phyloP scores from a whole-genome alignment of 2,888 invertebrate species.

The Lymantria dispar region DNA sequence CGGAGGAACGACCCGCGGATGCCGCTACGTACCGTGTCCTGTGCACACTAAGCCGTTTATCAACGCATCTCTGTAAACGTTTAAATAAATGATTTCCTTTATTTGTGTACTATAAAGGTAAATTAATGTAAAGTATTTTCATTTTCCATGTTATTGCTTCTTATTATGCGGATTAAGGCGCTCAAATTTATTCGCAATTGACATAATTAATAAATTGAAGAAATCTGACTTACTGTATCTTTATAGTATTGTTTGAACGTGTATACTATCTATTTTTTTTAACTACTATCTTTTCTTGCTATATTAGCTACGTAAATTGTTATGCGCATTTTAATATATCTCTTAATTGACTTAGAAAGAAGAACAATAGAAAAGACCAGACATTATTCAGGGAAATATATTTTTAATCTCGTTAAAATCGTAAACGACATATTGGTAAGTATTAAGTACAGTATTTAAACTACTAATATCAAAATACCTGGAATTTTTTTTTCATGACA shows the following conservation, averaged over 20 bases:
- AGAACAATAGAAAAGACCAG: background rate
- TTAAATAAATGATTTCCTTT: constrained; percentile 51
- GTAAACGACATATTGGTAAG: constrained; percentile 15
- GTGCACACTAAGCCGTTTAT: constrained; percentile 6
- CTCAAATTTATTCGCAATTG: no score
- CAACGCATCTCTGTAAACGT: constrained; percentile 20
- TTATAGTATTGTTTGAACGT: no score
- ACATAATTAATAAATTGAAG: no score
- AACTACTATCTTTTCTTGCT: no score
- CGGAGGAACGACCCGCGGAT: constrained; percentile 38
- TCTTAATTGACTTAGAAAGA: background rate
- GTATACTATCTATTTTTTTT: no score
- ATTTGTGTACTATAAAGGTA: constrained; percentile 19
- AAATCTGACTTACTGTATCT: no score
- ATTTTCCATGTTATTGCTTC: no score
- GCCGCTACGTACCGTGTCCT: background rate
- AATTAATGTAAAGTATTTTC: no score
- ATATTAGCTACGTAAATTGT: no score
- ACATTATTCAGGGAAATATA: constrained; percentile 11
- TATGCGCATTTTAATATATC: background rate
- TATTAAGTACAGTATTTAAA: constrained; percentile 24
- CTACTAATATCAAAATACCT: constrained; percentile 43
- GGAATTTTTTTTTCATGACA: constrained; percentile 48
- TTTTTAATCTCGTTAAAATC: constrained; percentile 25
- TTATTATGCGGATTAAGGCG: no score